Evolutionary conservation across 2,113 vertebrate species (phyloP).

Genomic region (Oreochromis niloticus): DNA sequence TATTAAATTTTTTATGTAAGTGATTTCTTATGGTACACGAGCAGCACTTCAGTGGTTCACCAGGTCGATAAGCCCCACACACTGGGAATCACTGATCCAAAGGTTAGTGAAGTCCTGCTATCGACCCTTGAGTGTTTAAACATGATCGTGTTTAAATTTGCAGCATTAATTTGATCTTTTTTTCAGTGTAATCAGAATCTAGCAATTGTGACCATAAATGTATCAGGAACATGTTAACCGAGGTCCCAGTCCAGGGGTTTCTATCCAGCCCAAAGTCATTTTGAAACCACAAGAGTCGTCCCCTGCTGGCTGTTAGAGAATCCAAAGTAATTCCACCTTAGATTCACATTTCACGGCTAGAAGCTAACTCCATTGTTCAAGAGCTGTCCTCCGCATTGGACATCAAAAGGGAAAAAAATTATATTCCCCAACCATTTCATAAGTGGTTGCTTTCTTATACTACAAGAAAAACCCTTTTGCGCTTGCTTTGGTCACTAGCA

Average conservation of each 20-base stretch:
- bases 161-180: not conserved
- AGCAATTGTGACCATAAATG: not conserved
- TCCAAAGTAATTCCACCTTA: not conserved
- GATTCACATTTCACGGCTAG: not conserved
- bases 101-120: not conserved
- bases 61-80: not conserved
- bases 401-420: not conserved
- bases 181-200: not conserved
- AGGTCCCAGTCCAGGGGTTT: not conserved
- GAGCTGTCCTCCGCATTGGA: not conserved
- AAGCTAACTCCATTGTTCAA: not conserved
- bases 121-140: not conserved
- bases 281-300: not conserved
- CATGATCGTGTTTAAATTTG: not conserved
- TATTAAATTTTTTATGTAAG: not conserved
- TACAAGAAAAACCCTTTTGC: not conserved
- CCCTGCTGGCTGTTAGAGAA: not conserved
- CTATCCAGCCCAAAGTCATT: not conserved
- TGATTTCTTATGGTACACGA: not conserved
- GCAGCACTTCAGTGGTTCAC: not conserved
- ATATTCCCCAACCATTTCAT: not conserved
- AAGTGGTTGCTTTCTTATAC: not conserved
- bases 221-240: not conserved
- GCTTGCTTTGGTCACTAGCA: not conserved
- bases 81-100: not conserved